Conservation (phyloP, 2,888 invertebrate species). For the Macrosoma leucophasiata region DNA sequence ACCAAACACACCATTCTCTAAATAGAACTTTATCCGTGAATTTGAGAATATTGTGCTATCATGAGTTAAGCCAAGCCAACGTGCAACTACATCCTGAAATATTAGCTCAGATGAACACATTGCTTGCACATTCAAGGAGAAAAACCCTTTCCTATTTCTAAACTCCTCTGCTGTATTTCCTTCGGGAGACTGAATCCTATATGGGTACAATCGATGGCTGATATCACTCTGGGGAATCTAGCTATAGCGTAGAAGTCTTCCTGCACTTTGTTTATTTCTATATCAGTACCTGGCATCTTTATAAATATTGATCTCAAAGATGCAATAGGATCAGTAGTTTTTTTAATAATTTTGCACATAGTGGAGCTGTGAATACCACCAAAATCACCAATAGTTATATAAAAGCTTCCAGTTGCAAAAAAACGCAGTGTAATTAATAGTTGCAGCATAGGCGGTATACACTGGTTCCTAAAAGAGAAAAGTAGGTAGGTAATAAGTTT, state of each 20-base stretch:
- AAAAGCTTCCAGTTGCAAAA: constrained; percentile 16
- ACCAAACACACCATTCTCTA: constrained; percentile 11
- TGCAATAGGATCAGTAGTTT: constrained; percentile 15
- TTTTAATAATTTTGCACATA: constrained; percentile 13
- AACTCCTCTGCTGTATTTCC: constrained; percentile 17
- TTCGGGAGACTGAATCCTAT: constrained; percentile 8
- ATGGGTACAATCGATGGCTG: constrained; percentile 19
- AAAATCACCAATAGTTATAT: constrained; percentile 19
- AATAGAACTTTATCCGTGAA: constrained; percentile 6
- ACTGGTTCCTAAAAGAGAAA: constrained; percentile 2
- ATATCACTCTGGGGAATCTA: constrained; percentile 16
- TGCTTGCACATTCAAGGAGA: constrained; percentile 16
- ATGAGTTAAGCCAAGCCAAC: constrained; percentile 22
- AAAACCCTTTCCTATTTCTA: constrained; percentile 15
- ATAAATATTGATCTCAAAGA: constrained; percentile 5
- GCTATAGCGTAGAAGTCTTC: constrained; percentile 18
- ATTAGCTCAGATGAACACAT: constrained; percentile 9
- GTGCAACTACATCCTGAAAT: constrained; percentile 10
- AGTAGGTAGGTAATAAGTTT: not conserved
- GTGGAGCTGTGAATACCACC: constrained; percentile 15
- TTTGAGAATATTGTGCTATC: constrained; percentile 16
- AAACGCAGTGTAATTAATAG: constrained; percentile 5
- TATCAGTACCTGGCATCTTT: constrained; percentile 12
- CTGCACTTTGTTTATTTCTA: constrained; percentile 11
- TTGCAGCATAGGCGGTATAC: constrained; percentile 2